phyloP scores from a whole-genome alignment of 2,888 invertebrate genomes.

The Patella caerulea region DNA sequence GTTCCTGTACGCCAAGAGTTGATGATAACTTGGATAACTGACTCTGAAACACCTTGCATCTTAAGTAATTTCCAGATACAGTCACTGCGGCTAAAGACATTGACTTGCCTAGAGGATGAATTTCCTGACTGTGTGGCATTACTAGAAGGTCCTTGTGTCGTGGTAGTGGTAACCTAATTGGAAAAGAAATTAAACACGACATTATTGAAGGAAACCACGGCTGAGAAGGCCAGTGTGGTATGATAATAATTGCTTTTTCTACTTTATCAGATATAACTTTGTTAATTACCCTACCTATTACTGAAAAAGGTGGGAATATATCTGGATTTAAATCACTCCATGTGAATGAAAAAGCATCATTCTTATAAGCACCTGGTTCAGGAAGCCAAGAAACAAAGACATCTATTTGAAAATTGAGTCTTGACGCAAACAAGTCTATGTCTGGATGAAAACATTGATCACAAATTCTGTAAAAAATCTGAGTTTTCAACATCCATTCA shows the following conservation, averaged over 20 bases:
- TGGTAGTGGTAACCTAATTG: neutral
- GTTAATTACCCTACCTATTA: neutral
- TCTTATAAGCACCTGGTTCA: neutral
- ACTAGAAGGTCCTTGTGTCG: neutral
- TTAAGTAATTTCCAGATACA: neutral
- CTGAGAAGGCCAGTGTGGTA: neutral
- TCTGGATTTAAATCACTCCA: neutral
- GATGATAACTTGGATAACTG: conserved; percentile 15
- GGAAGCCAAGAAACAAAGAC: neutral
- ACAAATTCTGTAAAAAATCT: neutral
- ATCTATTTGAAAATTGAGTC: neutral
- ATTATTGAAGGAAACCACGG: neutral
- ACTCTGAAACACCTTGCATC: neutral
- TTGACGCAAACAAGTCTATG: neutral
- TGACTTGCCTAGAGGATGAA: neutral
- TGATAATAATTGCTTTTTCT: neutral
- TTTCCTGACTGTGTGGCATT: neutral
- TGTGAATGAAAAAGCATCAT: neutral
- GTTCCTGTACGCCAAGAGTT: neutral
- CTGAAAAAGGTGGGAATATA: neutral
- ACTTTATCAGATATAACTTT: neutral
- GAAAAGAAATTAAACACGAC: neutral
- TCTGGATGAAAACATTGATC: neutral
- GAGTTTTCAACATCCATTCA: neutral
- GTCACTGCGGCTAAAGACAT: neutral